Evolutionary conservation across 2,888 invertebrate genomes (phyloP).

Genomic region (Spicauda simplicius): DNA sequence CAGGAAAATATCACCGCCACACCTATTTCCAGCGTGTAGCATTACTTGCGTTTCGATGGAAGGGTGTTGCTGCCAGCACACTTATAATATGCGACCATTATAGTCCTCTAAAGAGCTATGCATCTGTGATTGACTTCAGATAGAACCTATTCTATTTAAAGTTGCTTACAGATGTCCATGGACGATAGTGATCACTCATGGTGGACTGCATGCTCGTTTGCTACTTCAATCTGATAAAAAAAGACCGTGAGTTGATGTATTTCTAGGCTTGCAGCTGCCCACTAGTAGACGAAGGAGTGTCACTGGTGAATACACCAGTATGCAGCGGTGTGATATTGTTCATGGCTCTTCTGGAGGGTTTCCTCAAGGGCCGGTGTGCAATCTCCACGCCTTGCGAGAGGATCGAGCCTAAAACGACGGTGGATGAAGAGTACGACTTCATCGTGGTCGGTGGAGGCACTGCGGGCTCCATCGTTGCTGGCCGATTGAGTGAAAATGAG

Average conservation of each 20-base stretch:
- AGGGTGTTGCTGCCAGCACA: too few relatives aligned
- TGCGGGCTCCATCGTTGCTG: constrained; percentile 86
- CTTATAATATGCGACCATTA: too few relatives aligned
- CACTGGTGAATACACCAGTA: constrained; percentile 79
- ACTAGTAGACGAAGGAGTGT: constrained; percentile 74
- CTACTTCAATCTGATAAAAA: too few relatives aligned
- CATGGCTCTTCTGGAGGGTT: constrained; percentile 86
- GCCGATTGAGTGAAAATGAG: constrained; percentile 83
- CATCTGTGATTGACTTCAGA: too few relatives aligned
- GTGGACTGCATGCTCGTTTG: too few relatives aligned
- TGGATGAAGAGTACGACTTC: constrained; percentile 83
- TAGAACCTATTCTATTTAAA: too few relatives aligned
- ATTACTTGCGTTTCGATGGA: too few relatives aligned
- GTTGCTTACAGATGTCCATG: too few relatives aligned
- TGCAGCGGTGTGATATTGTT: constrained; percentile 82
- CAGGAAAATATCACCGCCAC: too few relatives aligned
- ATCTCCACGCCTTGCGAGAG: constrained; percentile 83
- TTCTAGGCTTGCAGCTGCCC: constrained; percentile 74
- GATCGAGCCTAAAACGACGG: constrained; percentile 64
- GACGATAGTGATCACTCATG: too few relatives aligned
- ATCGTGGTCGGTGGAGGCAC: constrained; percentile 87
- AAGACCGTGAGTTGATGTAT: not conserved
- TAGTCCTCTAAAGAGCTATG: too few relatives aligned
- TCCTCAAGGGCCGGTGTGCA: constrained; percentile 78
- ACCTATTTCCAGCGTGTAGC: too few relatives aligned